Base-by-base conservation (phyloP, 2,888 invertebrate species). In the Cephonodes hylas region DNA sequence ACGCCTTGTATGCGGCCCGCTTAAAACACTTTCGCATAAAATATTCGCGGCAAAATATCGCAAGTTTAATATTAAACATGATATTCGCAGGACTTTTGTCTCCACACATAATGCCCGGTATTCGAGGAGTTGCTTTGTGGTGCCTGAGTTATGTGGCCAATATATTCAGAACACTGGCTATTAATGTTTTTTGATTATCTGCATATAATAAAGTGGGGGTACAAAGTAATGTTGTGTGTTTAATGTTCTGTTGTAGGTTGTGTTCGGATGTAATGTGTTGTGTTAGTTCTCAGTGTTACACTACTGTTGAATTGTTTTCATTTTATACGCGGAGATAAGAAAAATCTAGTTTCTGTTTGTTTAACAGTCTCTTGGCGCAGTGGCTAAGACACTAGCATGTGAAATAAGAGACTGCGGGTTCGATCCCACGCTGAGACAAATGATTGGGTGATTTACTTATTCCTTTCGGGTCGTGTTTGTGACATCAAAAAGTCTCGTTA, bases 31-130 rank as follows among this genome's bases (percentile, higher is more conserved):
- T 59, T 45, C 65, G n/a, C 66, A 65, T 71, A 69, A 68, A 72
- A 68, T 66, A 68, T 71, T 62, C 65, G 63, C 66, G 61, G 68
- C 61, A 66, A 70, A 68, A 68, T 70, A 67, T 60, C 62, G 61
- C 58, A 66, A 67, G 72, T 72, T 73, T 74, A 68, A 76, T 76
- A 77, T 75, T 73, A 74, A 77, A 72, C 67, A 70, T 61, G 65
- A 67, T 62, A 68, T 61, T 63, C 25, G 15, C 31, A 38, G 48
- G 66, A 60, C 48, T 38, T 65, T 62, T 76, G 76, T 77, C 68
- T 72, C 67, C n/a, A 23, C 20, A 38, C 38, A 23, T 31, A 31
- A 53, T 31, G 53, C 38, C 38, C 38, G 53, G 5, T 31, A n/a
- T 31, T 18, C 31, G 31, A 31, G 48, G 22, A 45, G 5, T 48